Evolutionary conservation across 2,113 vertebrate species (phyloP), one percentile per base, ranked within the genome.

Genomic region (Bufo gargarizans): DNA sequence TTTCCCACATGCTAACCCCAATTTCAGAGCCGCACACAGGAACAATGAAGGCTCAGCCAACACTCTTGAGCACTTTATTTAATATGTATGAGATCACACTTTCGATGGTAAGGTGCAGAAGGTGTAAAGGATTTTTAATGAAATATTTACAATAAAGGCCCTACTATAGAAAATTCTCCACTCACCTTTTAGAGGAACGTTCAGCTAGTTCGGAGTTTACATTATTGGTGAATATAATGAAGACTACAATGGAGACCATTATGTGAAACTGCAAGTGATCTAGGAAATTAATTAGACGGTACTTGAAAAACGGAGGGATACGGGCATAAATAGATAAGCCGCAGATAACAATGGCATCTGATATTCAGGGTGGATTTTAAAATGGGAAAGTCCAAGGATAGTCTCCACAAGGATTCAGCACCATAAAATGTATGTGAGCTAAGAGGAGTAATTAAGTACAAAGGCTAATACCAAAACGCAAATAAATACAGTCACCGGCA

Each of bases 181-280:
- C 45, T 61, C 56, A 81, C 63, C 58, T 59, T 33, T 61, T 43
- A 63, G 33, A 8, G 10, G 80, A 82, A 67, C 59, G 33, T 65
- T 50, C 17, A n/a, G 17, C 45, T 10, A 45, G 61, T 61, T 65
- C 80, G 0, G 16, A 17, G 20, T 82, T 65, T 82, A 82, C 45
- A 82, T 82, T 82, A 82, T 82, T 82, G 65, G 80, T 63, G 43
- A 59, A 82, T 67, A 82, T 82, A 82, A 82, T 82, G 80, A 82
- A 82, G 80, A 50, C 47, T 45, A 82, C 80, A 82, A 82, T 65
- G 43, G 59, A 13, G 59, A 67, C 58, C 45, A 82, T 82, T 82
- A 82, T 82, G 80, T 82, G 80, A 65, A 82, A 67, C 80, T 82
- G 80, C 33, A 82, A 82, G 80, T 82, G 80, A 82, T 82, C 80